Conservation (phyloP, 2,113 vertebrate genomes). For the Willisornis vidua region DNA sequence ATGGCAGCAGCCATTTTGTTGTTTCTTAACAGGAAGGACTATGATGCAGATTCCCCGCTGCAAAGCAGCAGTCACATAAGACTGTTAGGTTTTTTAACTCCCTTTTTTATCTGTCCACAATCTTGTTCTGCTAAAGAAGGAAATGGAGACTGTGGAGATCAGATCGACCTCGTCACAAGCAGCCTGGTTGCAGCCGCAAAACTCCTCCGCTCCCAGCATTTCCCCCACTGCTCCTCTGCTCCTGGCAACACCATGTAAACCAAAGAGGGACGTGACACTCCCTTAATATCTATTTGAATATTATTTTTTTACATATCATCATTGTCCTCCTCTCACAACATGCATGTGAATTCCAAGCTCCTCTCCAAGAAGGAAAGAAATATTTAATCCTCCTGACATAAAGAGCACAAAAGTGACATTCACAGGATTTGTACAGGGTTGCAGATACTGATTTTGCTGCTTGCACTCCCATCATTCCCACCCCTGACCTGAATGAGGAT, state of each 20-base stretch:
- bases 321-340: background rate
- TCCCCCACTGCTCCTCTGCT: background rate
- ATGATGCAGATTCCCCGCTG: background rate
- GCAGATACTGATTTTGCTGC: background rate
- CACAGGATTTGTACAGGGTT: background rate
- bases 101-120: background rate
- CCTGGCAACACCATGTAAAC: background rate
- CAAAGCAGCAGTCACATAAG: background rate
- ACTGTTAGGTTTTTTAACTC: background rate
- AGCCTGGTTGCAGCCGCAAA: background rate
- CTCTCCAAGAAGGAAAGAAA: background rate
- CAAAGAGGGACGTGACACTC: background rate
- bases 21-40: background rate
- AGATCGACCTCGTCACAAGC: background rate
- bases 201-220: background rate
- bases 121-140: background rate
- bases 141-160: fast-evolving
- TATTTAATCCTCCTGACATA: background rate
- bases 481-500: fast-evolving
- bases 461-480: background rate
- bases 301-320: background rate
- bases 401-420: background rate
- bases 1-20: background rate
- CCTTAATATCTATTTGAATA: background rate
- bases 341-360: background rate